phyloP scores from a whole-genome alignment of 2,888 invertebrate species.

The Loripinus fragilis region DNA sequence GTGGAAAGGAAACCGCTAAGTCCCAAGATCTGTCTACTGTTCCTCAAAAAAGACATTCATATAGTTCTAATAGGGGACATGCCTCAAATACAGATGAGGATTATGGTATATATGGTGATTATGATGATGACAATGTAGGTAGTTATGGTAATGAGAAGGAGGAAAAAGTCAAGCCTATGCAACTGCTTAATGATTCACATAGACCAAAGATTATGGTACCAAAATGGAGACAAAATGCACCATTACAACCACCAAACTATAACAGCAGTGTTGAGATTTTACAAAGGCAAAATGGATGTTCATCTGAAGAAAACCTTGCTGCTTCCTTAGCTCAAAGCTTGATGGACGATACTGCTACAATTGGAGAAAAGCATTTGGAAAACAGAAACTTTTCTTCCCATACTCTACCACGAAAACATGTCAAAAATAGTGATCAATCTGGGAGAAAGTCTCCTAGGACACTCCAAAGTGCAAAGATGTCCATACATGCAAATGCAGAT shows the following conservation, averaged over 20 bases:
- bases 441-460: background rate
- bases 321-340: constrained; percentile 62
- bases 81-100: constrained; percentile 43
- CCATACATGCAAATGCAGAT: background rate
- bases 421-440: background rate
- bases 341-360: constrained; percentile 31
- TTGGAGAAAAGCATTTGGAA: background rate
- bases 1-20: background rate
- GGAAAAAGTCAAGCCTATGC: constrained; percentile 48
- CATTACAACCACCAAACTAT: constrained; percentile 54
- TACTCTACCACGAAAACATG: constrained; percentile 1
- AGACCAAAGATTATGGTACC: constrained; percentile 62
- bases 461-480: background rate
- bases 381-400: background rate
- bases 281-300: constrained; percentile 34
- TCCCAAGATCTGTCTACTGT: background rate
- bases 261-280: constrained; percentile 33
- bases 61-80: background rate
- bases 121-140: constrained; percentile 62
- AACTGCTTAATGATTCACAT: constrained; percentile 48
- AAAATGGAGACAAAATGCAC: constrained; percentile 59
- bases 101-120: constrained; percentile 68
- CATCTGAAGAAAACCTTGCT: constrained; percentile 57
- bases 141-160: constrained; percentile 33
- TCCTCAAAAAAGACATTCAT: background rate